Percentiles rank a stretch among this genome's conserved stretches.
Conservation (phyloP, 2,888 invertebrate species). For the Stictocephala bisonia region DNA sequence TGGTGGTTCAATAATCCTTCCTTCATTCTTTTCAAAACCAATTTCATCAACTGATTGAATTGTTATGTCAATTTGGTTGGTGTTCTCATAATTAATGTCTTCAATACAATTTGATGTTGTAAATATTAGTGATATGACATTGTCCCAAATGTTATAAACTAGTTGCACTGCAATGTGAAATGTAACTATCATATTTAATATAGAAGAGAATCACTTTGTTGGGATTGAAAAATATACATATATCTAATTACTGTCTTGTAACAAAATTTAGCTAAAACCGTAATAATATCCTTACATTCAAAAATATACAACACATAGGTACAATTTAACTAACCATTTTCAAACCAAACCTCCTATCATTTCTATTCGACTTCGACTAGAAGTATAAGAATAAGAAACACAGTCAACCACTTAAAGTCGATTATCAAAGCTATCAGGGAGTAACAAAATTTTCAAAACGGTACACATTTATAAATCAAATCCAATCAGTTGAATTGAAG, state of each 20-base stretch:
- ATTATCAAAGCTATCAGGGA: no score
- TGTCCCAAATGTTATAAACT: slow-evolving; percentile 3
- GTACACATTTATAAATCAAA: no score
- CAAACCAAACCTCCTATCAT: no score
- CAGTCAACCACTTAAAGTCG: no score
- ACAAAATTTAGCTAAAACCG: background rate
- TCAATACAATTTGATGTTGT: background rate
- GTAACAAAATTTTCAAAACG: no score
- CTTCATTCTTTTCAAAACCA: background rate
- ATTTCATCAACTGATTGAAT: background rate
- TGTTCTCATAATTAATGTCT: background rate
- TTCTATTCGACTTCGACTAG: no score
- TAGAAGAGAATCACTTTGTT: background rate
- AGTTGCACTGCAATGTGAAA: slow-evolving; percentile 21
- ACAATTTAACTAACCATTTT: no score
- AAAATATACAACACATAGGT: no score
- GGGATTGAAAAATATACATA: no score
- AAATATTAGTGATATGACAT: background rate
- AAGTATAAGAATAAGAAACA: no score
- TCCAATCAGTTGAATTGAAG: no score
- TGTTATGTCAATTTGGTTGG: background rate
- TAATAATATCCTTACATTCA: slow-evolving; percentile 5
- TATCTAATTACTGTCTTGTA: background rate
- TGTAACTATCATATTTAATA: slow-evolving; percentile 4
- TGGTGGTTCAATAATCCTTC: background rate